Conservation (phyloP, 2,888 invertebrate species). For the Pandemis corylana region DNA sequence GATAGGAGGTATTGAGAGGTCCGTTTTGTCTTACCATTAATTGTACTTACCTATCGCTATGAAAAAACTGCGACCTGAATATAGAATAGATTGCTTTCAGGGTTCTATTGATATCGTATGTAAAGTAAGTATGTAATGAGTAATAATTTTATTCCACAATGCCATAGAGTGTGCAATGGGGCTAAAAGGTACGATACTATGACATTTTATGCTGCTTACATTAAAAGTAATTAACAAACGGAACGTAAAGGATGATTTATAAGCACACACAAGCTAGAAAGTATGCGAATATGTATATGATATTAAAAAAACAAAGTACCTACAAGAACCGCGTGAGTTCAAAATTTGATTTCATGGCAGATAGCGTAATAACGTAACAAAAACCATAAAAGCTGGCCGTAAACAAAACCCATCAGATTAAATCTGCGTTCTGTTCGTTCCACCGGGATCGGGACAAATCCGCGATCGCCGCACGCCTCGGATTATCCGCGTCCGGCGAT, state of each 20-base stretch:
- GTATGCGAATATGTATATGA: too few relatives aligned
- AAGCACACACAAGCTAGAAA: too few relatives aligned
- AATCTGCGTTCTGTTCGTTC: constrained; percentile 30
- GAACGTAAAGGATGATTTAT: too few relatives aligned
- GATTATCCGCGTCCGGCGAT: constrained; percentile 26
- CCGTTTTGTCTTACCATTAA: constrained; percentile 14
- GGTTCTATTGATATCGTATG: background rate
- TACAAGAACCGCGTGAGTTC: too few relatives aligned
- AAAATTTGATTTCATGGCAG: constrained; percentile 1
- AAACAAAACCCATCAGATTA: constrained; percentile 18
- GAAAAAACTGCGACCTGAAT: background rate
- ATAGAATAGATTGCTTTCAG: background rate
- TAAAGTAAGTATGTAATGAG: background rate
- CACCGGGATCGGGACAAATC: constrained; percentile 19
- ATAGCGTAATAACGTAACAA: background rate
- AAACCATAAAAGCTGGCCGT: constrained; percentile 1
- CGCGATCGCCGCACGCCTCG: constrained; percentile 14
- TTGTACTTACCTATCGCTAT: background rate
- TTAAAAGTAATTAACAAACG: too few relatives aligned
- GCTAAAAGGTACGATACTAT: too few relatives aligned
- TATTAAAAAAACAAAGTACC: too few relatives aligned
- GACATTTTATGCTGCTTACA: too few relatives aligned
- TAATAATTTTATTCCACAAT: too few relatives aligned
- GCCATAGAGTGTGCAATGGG: background rate
- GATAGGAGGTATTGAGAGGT: constrained; percentile 12